Percentiles rank a stretch among this genome's conserved stretches.
These are phyloP conservation scores for Chitala chitala DNA, from an alignment of 2,113 vertebrate genomes.

Conservation along the genomic window DNA sequence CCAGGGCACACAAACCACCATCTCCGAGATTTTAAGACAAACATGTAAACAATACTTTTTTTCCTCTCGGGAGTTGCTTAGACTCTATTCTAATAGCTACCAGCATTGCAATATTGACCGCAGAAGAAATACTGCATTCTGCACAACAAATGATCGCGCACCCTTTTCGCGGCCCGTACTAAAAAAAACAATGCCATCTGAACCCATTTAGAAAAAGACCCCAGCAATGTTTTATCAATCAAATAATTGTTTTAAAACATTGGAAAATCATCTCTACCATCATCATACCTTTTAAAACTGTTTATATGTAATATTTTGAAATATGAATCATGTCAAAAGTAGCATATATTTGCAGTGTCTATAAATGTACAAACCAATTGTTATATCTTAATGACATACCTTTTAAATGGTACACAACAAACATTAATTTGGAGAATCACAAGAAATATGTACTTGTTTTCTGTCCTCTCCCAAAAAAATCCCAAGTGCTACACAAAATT, in stretches of 20 bases:
- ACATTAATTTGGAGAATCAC: conserved; percentile 15
- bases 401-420: not conserved
- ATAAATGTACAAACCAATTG: conserved; percentile 26
- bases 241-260: conserved; percentile 26
- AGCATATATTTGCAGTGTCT: conserved; percentile 24
- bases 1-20: conserved; percentile 28
- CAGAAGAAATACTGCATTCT: conserved; percentile 56
- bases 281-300: not conserved
- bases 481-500: conserved; percentile 23
- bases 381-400: not conserved
- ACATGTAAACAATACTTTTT: conserved; percentile 47
- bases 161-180: conserved; percentile 31
- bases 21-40: conserved; percentile 34
- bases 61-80: conserved; percentile 4
- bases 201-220: conserved; percentile 18
- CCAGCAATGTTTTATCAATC: conserved; percentile 10
- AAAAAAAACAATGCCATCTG: conserved; percentile 33
- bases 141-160: conserved; percentile 41
- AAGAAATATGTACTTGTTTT: not conserved
- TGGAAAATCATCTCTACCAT: conserved; percentile 19
- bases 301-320: conserved; percentile 5
- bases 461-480: not conserved
- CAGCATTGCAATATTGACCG: conserved; percentile 51
- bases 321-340: conserved; percentile 14
- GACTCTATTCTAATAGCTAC: conserved; percentile 38